These are phyloP conservation scores for Porites australiensis DNA, from an alignment of 64 coral and sea anemone genomes.

Conservation along the genomic window DNA sequence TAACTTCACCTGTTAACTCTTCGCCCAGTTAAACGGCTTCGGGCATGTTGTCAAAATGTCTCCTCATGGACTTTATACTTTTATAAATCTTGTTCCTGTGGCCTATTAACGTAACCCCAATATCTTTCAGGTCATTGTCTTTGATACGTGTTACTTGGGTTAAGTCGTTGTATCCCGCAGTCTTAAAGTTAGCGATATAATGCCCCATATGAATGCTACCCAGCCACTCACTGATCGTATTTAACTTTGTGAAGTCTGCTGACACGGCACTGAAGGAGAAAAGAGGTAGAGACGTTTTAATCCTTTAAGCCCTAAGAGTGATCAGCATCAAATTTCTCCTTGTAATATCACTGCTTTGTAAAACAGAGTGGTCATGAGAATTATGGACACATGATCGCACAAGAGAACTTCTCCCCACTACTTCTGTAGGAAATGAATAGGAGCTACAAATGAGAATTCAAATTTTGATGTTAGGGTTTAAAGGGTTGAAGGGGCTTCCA, in stretches of 20 bases:
- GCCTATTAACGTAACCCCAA: slow-evolving; percentile 76
- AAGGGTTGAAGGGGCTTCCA: too few relatives aligned
- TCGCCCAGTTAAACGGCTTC: slow-evolving; percentile 1
- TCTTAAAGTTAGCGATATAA: slow-evolving; percentile 70
- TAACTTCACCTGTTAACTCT: not conserved
- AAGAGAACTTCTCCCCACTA: too few relatives aligned
- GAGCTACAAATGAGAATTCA: too few relatives aligned
- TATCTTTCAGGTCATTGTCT: slow-evolving; percentile 62
- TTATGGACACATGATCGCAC: too few relatives aligned
- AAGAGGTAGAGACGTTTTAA: not conserved
- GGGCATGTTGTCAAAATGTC: slow-evolving; percentile 55
- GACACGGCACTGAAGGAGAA: slow-evolving; percentile 58
- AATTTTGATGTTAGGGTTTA: too few relatives aligned
- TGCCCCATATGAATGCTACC: slow-evolving; percentile 84
- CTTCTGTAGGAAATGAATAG: too few relatives aligned
- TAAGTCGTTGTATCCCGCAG: slow-evolving; percentile 69
- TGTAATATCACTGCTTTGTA: too few relatives aligned
- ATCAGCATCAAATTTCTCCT: too few relatives aligned
- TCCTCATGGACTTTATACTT: slow-evolving; percentile 65
- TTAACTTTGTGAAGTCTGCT: slow-evolving; percentile 73
- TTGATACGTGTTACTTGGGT: slow-evolving; percentile 57
- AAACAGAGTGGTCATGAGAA: too few relatives aligned
- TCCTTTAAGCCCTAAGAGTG: too few relatives aligned
- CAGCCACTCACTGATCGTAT: slow-evolving; percentile 77
- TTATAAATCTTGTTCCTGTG: slow-evolving; percentile 91